Conservation (phyloP, 1,140 invertebrate genomes). For the Temnothorax longispinosus region DNA sequence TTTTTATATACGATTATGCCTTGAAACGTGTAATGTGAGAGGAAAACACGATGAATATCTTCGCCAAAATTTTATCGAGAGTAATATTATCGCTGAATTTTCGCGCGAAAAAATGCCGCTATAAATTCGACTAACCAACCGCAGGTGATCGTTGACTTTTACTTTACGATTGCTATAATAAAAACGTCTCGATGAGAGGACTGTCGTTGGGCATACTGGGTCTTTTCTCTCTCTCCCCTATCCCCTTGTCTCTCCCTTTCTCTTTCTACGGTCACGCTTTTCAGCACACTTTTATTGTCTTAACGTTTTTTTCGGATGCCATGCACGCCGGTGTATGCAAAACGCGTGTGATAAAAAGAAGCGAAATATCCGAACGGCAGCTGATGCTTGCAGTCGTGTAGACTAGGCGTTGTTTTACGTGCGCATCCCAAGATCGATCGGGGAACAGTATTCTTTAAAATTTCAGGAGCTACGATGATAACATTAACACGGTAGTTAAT, state of each 20-base stretch:
- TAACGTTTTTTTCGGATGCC: slow-evolving; percentile 33
- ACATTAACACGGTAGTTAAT: neutral
- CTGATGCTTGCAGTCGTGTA: slow-evolving; percentile 38
- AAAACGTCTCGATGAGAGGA: slow-evolving; percentile 55
- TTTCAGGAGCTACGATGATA: neutral
- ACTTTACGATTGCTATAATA: slow-evolving; percentile 71
- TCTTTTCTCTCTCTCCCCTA: neutral
- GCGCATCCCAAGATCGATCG: neutral
- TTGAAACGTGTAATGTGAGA: slow-evolving; percentile 1
- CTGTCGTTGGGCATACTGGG: slow-evolving; percentile 25
- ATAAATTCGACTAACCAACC: slow-evolving; percentile 65
- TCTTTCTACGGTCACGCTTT: neutral
- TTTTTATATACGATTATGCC: neutral
- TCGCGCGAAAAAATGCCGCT: slow-evolving; percentile 9
- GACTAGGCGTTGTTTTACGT: slow-evolving; percentile 1
- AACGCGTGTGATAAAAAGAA: slow-evolving; percentile 33
- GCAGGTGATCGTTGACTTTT: slow-evolving; percentile 62
- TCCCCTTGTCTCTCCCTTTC: neutral
- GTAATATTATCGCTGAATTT: neutral
- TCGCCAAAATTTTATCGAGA: slow-evolving; percentile 19
- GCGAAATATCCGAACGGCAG: slow-evolving; percentile 20
- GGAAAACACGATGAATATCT: neutral
- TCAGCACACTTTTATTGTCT: slow-evolving; percentile 49
- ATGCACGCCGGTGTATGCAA: slow-evolving; percentile 20
- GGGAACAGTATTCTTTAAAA: neutral